Evolutionary conservation across 1,140 invertebrate genomes (phyloP).

Genomic region (Stegodyphus dumicola): DNA sequence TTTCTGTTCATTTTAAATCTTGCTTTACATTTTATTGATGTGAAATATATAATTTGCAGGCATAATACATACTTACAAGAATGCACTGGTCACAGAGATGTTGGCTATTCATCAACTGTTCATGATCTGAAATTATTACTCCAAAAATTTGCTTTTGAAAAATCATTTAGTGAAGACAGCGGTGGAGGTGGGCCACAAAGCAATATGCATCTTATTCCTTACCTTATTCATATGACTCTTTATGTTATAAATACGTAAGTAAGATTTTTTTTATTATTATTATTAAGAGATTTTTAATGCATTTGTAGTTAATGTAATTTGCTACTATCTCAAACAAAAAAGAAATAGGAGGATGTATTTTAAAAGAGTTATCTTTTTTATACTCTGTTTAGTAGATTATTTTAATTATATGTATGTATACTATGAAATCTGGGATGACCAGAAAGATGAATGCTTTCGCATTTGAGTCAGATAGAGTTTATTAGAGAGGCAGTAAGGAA

Average conservation of each 20-base stretch:
- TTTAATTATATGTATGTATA: too few species aligned
- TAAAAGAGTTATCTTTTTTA: too few species aligned
- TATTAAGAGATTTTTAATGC: background rate
- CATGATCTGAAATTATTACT: constrained; percentile 95
- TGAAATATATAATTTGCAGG: constrained; percentile 64
- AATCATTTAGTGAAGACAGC: constrained; percentile 96
- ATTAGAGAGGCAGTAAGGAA: too few species aligned
- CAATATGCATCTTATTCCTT: constrained; percentile 96
- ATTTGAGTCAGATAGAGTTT: too few species aligned
- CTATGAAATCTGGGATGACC: too few species aligned
- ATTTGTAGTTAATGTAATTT: background rate
- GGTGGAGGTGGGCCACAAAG: constrained; percentile 96
- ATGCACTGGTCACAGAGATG: constrained; percentile 75
- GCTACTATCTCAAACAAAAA: too few species aligned
- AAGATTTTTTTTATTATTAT: constrained; percentile 4
- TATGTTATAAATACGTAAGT: constrained; percentile 94
- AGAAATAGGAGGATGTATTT: too few species aligned
- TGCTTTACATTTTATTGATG: background rate
- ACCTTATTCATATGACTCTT: constrained; percentile 88
- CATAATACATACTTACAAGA: constrained; percentile 71
- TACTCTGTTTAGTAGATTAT: too few species aligned
- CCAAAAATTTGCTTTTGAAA: constrained; percentile 90
- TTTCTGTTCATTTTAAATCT: background rate
- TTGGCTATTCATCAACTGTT: constrained; percentile 86
- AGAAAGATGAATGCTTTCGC: too few species aligned